Evolutionary conservation across 2,888 invertebrate species (phyloP), one percentile per base, ranked within the genome.

Genomic region (Limnephilus rhombicus): DNA sequence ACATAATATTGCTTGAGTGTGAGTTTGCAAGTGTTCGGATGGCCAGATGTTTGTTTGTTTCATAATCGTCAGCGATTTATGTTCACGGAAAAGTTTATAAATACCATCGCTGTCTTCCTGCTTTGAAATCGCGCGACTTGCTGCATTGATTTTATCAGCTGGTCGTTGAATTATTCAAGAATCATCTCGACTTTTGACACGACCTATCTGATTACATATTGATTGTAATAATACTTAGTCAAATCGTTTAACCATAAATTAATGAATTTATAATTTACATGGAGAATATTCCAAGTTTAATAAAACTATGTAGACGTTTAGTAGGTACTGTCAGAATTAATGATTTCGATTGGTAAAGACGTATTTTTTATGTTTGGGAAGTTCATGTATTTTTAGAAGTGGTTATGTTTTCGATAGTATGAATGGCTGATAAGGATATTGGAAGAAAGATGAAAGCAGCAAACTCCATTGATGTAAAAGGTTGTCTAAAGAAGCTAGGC

Each of bases 71-170:
- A 85, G 34, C 41, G 85, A 85, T 85, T 85, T 31, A 85, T 85
- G 85, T 37, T 85, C 41, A 37, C 85, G 85, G 85, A 85, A 85
- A 85, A 41, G 24, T 24, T 82, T 82, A 85, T 85, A 34, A 85
- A 85, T 85, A 37, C 85, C 9, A 37, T 9, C 24, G 9, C 24
- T 24, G 7, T 41, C 41, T 85, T 41, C 85, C 41, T 41, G 85
- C 24, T 85, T 83, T 53, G 24, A 68, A 68, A 68, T n/a, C 24
- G 24, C 68, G 68, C 68, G 9, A 68, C 68, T 68, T 24, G 68
- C 24, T 68, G 68, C 68, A n/a, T 9, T n/a, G 68, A 68, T 68
- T 24, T 68, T 68, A 68, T 68, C 68, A 68, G 68, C 68, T 68
- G 68, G 68, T 24, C n/a, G 4, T 68, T n/a, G 68, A 68, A 68